Evolutionary conservation across 2,113 vertebrate species (phyloP), one percentile per base, ranked within the genome.

Genomic region (Plecotus auritus): DNA sequence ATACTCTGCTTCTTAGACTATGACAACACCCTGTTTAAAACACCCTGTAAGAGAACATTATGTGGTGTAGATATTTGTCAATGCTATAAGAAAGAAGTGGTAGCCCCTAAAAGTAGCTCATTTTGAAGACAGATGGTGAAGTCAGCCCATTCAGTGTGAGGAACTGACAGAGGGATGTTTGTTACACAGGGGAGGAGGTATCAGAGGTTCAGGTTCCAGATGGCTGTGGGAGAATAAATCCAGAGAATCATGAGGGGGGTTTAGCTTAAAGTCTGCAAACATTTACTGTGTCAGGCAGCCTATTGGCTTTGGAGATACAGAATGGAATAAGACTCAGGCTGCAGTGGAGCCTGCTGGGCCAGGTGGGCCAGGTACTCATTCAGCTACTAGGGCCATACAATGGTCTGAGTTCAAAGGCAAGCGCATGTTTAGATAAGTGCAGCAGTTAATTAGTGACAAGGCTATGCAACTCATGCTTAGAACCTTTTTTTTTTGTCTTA

Each of bases 401-500:
- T 12, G 59, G 66, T 26, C 9, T 59, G 13, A 42, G 22, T 66
- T 88, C 82, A 59, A 45, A 90, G 85, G 42, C 40, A 56, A 73
- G 49, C 32, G 2, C 82, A 59, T 37, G 20, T 76, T 87, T 81
- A 45, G 76, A 45, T 87, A 81, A 85, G 37, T n/a, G 17, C 70
- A 42, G 28, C 4, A 81, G 82, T 91, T 97, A 82, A 88, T 92
- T 72, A 82, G 37, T 85, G 37, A 77, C 72, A 16, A 84, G 59
- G 3, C 14, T 37, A 4, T 16, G 49, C 37, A 51, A 59, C 3
- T 92, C 59, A 47, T 22, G 49, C 28, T 82, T 69, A 66, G 23
- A 35, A 78, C 35, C 37, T 40, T 40, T 40, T 5, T 49, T 49
- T 49, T 49, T 49, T 49, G 49, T 13, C 49, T 56, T 49, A 49